Evolutionary conservation across 2,888 invertebrate species (phyloP), one percentile per base, ranked within the genome.

Genomic region (Octodonta nipae): DNA sequence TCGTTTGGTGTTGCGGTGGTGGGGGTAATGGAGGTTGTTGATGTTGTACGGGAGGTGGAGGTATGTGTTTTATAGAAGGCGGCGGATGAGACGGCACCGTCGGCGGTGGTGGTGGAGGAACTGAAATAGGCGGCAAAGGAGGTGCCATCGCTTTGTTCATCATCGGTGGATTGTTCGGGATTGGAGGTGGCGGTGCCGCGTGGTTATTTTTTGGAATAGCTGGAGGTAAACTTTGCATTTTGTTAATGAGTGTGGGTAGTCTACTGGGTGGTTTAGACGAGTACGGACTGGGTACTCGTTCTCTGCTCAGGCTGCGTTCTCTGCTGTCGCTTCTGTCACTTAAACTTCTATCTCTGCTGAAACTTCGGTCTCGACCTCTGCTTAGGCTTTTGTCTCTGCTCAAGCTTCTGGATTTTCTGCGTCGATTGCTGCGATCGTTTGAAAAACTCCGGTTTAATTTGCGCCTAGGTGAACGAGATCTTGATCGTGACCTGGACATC

Each of bases 401-500:
- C 15, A 31, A 24, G 4, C 38, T 42, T 8, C 41, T 38, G 2
- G 44, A 42, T 15, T 42, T 36, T 15, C 41, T 38, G 14, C 45
- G 36, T 12, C 43, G 40, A 5, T 38, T 29, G 30, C 45, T 41
- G 4, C n/a, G n/a, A n/a, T 45, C 48, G 15, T 36, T 30, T 5
- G 46, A 45, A 14, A 38, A 33, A 26, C 42, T 48, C 33, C 45
- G 2, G 11, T 37, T 7, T 47, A n/a, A n/a, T n/a, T n/a, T 35
- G 17, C 47, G 45, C 16, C 44, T 43, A n/a, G 43, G 44, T 29
- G 44, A 49, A 25, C 56, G 47, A n/a, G 56, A 51, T 26, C 56
- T 46, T 8, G 57, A 56, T 28, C 55, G 44, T 2, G 58, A 56
- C 10, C 42, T 42, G 6, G 56, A 53, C 11, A 51, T 45, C 8